Conservation (phyloP, 2,888 invertebrate species). For the Drosophila niveifrons region DNA sequence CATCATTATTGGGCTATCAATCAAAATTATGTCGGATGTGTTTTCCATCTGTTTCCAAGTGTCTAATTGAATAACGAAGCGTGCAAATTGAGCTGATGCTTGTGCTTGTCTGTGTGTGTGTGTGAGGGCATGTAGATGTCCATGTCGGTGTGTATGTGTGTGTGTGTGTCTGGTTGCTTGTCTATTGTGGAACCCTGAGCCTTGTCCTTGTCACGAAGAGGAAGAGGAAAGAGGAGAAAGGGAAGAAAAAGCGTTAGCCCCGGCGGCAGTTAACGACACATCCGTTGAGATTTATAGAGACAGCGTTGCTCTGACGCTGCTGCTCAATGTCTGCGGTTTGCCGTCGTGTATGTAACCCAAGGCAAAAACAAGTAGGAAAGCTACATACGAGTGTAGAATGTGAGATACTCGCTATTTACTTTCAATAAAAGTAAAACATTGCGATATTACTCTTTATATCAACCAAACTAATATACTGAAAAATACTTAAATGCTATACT, state of each 20-base stretch:
- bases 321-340: constrained; percentile 72
- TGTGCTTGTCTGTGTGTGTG: constrained; percentile 1
- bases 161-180: constrained; percentile 7
- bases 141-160: not conserved
- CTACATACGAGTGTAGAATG: too few relatives aligned
- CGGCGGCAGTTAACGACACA: constrained; percentile 76
- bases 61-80: constrained; percentile 83
- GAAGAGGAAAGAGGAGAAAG: not conserved
- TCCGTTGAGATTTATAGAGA: constrained; percentile 73
- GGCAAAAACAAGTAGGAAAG: not conserved
- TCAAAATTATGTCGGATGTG: constrained; percentile 82
- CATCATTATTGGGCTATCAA: constrained; percentile 84
- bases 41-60: constrained; percentile 49
- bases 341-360: not conserved
- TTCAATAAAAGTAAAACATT: too few relatives aligned
- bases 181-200: constrained; percentile 30
- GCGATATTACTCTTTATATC: too few relatives aligned
- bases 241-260: constrained; percentile 56
- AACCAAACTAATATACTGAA: too few relatives aligned
- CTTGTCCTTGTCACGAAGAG: constrained; percentile 43
- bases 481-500: too few relatives aligned
- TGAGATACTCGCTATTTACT: too few relatives aligned
- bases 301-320: constrained; percentile 47
- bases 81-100: constrained; percentile 71
- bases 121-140: not conserved